phyloP scores from a whole-genome alignment of 2,113 vertebrate species.

The Xenopus laevis region DNA sequence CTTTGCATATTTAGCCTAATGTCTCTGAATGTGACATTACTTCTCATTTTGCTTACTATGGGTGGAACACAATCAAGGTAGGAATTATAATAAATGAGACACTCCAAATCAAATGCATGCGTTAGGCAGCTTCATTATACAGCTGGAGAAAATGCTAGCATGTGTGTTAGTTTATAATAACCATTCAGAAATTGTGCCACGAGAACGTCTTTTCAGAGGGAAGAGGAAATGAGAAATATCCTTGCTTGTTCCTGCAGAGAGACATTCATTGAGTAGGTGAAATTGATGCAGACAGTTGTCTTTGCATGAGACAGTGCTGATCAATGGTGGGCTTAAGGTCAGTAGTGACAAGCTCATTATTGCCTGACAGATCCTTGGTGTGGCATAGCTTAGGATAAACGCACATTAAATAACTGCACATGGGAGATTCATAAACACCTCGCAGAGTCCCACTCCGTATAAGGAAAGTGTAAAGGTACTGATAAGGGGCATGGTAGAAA shows the following conservation, averaged over 20 bases:
- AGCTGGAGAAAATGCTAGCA: too few species aligned
- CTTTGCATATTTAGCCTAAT: too few species aligned
- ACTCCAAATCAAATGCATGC: too few species aligned
- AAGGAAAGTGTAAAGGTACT: too few species aligned
- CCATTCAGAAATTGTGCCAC: conserved; percentile 1
- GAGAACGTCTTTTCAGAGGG: conserved; percentile 5
- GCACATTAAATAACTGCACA: conserved; percentile 19
- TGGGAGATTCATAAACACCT: background rate
- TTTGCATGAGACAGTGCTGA: conserved; percentile 20
- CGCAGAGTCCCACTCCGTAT: background rate
- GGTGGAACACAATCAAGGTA: too few species aligned
- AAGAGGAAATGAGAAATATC: background rate
- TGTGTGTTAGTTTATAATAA: too few species aligned
- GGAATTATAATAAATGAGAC: too few species aligned
- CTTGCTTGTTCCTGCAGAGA: background rate
- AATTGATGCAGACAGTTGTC: conserved; percentile 33
- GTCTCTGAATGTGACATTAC: too few species aligned
- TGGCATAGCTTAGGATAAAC: conserved; percentile 11
- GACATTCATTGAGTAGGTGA: conserved; percentile 20
- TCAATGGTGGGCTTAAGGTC: conserved; percentile 39
- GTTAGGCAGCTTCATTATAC: too few species aligned
- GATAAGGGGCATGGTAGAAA: too few species aligned
- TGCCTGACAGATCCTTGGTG: conserved; percentile 27
- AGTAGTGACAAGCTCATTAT: conserved; percentile 36
- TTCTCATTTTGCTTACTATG: too few species aligned